Base-by-base conservation (phyloP, 1,140 invertebrate genomes). In the Augochlora pura region DNA sequence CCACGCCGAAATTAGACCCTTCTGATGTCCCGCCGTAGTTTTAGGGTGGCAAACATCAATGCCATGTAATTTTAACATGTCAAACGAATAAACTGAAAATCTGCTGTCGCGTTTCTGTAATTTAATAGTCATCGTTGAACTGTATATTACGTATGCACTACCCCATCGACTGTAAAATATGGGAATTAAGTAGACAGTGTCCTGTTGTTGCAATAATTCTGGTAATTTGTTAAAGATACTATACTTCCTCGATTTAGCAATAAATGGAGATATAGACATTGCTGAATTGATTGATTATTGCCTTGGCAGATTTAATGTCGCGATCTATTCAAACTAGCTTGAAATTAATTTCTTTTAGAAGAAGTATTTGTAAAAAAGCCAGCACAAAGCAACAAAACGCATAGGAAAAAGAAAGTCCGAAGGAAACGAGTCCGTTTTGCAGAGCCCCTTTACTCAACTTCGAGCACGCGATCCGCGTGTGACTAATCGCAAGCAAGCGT, bases 401-500 rank as follows among this genome's bases (percentile, higher is more conserved):
- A n/a, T 2, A 9, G 21, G 18, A 21, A 21, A 57, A 52, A 18
- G 8, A 63, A 57, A 64, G 9, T 16, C 5, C 8, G 8, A 12
- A 32, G n/a, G 65, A 62, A 59, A 21, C 25, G 7, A 73, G 42
- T 49, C 77, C 62, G 75, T 80, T 75, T 71, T 72, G 68, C 66
- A 66, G 42, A 42, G 23, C 68, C 64, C 82, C 78, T 69, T 49
- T 10, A 38, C 9, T 74, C n/a, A 54, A 21, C 2, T 25, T n/a
- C 39, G 39, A 81, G 83, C 74, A 76, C 63, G 77, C 77, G 74
- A 84, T 18, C 71, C 52, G 72, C 77, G 77, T 73, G 77, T 74
- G 74, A 63, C 62, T 83, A 77, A 86, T 87, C 82, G 86, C 39
- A 57, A 79, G 49, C 39, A 81, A 79, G 82, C 75, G 79, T 75